phyloP scores from a whole-genome alignment of 2,113 vertebrate genomes.

The Coptodon bakossiorum region DNA sequence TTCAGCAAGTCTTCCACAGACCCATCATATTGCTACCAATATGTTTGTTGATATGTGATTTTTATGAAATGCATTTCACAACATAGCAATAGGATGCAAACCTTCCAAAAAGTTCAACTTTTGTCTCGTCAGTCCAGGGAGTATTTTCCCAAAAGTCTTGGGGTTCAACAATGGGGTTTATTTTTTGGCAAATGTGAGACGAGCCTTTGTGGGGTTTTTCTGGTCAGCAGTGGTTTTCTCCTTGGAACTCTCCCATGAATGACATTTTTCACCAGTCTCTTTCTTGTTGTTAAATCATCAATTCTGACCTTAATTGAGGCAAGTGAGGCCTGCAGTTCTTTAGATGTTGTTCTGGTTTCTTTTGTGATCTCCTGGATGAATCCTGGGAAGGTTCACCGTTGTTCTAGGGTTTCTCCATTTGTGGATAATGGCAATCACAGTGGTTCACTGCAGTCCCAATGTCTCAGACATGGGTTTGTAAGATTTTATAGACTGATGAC shows the following conservation, averaged over 20 bases:
- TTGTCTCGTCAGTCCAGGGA: fast-evolving
- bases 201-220: not conserved
- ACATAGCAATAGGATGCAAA: not conserved
- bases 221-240: not conserved
- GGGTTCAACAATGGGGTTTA: not conserved
- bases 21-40: not conserved
- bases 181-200: not conserved
- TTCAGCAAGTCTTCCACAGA: not conserved
- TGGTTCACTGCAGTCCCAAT: not conserved
- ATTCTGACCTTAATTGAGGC: not conserved
- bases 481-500: not conserved
- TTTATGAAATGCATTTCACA: not conserved
- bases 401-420: not conserved
- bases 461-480: not conserved
- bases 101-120: fast-evolving
- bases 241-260: not conserved
- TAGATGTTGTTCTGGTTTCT: not conserved
- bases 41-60: not conserved
- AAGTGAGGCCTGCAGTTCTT: not conserved
- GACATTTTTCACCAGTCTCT: not conserved
- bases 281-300: not conserved
- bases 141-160: too few relatives aligned
- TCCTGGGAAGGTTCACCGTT: not conserved
- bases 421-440: not conserved
- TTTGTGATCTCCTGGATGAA: not conserved